Evolutionary conservation across 37 sponge, comb jelly and placozoan genomes (phyloP).

Genomic region (Chondrilla cf. caribensis): DNA sequence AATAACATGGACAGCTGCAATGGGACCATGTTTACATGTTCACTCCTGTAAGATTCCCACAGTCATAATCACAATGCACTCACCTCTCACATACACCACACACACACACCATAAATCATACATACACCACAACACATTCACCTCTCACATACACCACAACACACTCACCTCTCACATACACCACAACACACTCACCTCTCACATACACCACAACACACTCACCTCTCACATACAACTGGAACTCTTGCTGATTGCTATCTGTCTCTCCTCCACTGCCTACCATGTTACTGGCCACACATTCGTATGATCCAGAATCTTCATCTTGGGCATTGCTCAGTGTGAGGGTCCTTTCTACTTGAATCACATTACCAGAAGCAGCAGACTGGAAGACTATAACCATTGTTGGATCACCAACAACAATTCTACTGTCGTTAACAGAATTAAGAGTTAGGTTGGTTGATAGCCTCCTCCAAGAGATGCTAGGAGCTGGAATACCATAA

Average conservation of each 20-base stretch:
- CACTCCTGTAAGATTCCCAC: too few species aligned
- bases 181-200: too few species aligned
- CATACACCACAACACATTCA: too few species aligned
- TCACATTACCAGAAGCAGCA: background rate
- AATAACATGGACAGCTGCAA: too few species aligned
- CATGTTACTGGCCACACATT: conserved; percentile 28
- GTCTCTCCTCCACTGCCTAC: conserved; percentile 1
- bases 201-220: too few species aligned
- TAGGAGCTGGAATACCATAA: conserved; percentile 35
- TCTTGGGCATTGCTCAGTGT: background rate
- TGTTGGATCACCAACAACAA: background rate
- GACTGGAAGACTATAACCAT: background rate
- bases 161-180: too few species aligned
- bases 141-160: too few species aligned
- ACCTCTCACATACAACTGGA: conserved; percentile 46
- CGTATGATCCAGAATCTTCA: conserved; percentile 43
- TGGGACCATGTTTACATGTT: too few species aligned
- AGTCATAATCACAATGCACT: too few species aligned
- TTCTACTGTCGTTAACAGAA: background rate
- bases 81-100: too few species aligned
- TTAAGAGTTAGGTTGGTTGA: background rate
- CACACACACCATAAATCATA: too few species aligned
- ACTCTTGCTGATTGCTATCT: background rate
- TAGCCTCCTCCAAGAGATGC: conserved; percentile 28
- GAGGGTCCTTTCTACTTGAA: background rate